Base-by-base conservation (phyloP, 2,113 vertebrate genomes). In the Centropristis striata region DNA sequence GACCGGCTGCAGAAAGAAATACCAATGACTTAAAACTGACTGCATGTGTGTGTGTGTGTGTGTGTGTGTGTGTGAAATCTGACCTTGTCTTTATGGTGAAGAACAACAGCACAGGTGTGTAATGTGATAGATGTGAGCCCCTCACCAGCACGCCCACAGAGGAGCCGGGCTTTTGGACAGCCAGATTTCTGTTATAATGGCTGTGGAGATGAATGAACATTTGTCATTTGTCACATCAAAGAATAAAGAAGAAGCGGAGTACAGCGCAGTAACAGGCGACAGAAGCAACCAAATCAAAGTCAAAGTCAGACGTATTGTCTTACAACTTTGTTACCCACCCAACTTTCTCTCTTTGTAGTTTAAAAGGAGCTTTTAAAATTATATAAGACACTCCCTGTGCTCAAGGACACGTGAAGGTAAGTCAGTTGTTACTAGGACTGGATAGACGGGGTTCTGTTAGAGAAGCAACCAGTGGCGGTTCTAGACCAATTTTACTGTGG, bases 71-170 rank as follows among this genome's bases (percentile, higher is more conserved):
- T 32, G 25, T 82, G 84, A 78, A 84, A 89, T 69, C n/a, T 86
- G 85, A 91, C 67, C 88, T 78, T 73, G 75, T 41, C 50, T 80
- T 77, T 46, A 25, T 49, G 54, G 64, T 23, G 59, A 71, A 85
- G 80, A 83, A 74, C 81, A 81, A 71, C 75, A 74, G 74, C 78
- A 73, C 87, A 90, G 91, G 89, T 91, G 86, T 89, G 86, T 81
- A 81, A 87, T 16, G 36, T 84, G 84, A 90, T 78, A 57, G 66
- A 92, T 83, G 78, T 6, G 78, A 80, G 91, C 81, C 28, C 28
- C 61, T 82, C 67, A 77, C 76, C 23, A 28, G 50, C n/a, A 61
- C 49, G 18, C 71, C 87, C 66, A 57, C 61, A 67, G 78, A 84
- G 77, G 68, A 79, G 69, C 57, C 44, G 8, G 66, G 53, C 32